Conservation (phyloP, 2,888 invertebrate genomes). For the Sympetrum striolatum region DNA sequence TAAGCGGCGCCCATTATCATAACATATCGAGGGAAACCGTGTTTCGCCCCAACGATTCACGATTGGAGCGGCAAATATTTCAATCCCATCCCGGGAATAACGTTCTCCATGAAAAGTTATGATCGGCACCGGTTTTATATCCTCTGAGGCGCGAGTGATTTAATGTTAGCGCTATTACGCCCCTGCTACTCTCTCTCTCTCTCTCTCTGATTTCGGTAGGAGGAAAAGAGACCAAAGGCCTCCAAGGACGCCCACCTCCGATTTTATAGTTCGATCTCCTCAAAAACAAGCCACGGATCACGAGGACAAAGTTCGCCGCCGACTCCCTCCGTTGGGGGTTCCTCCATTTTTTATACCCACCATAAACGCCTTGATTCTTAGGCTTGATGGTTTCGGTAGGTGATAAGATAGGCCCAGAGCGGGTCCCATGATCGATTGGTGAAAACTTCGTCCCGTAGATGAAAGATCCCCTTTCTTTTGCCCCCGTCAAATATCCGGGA, state of each 20-base stretch:
- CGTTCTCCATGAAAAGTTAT: neutral
- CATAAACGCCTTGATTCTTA: neutral
- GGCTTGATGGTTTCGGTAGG: neutral
- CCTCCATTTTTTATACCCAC: neutral
- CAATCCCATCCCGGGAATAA: neutral
- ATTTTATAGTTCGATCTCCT: neutral
- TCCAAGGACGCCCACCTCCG: neutral
- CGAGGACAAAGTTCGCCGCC: neutral
- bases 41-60: neutral
- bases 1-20: too few relatives aligned
- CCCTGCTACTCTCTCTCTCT: neutral
- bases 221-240: neutral
- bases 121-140: neutral
- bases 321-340: neutral
- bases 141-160: neutral
- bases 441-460: neutral
- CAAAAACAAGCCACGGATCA: neutral
- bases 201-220: neutral
- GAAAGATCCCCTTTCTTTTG: neutral
- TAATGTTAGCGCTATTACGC: neutral
- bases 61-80: neutral
- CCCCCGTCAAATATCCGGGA: neutral
- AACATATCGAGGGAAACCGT: neutral
- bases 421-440: neutral
- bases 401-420: neutral